Evolutionary conservation across 2,113 vertebrate genomes (phyloP).

Genomic region (Laterallus jamaicensis): DNA sequence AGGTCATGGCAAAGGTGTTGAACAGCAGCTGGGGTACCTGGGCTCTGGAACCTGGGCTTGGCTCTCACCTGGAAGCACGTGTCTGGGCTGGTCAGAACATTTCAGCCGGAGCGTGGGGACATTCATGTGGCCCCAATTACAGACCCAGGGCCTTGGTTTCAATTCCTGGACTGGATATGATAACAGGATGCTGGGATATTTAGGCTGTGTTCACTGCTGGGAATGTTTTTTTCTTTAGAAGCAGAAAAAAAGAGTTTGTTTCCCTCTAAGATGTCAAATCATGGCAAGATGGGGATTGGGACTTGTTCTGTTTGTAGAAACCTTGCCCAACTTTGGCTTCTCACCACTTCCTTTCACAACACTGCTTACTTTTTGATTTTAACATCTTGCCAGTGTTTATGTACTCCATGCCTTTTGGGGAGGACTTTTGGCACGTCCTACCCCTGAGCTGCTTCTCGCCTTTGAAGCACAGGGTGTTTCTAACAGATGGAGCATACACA

Average conservation of each 20-base stretch:
- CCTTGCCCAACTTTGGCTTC: not conserved
- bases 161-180: constrained; percentile 20
- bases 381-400: not conserved
- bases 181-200: constrained; percentile 30
- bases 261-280: constrained; percentile 3
- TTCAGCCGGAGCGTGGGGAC: rapidly evolving
- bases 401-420: not conserved
- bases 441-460: not conserved
- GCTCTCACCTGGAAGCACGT: not conserved
- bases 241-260: not conserved
- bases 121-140: constrained; percentile 43
- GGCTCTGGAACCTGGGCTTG: not conserved
- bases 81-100: not conserved
- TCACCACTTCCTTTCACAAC: not conserved
- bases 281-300: not conserved
- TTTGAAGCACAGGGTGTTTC: not conserved
- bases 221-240: constrained; percentile 31
- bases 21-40: rapidly evolving
- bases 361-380: not conserved
- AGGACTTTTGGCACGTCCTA: not conserved
- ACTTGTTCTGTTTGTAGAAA: not conserved
- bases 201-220: not conserved
- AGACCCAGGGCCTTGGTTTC: not conserved
- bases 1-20: rapidly evolving
- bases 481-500: not conserved